Conservation (phyloP, 2,888 invertebrate genomes). For the Athrips mouffetella region DNA sequence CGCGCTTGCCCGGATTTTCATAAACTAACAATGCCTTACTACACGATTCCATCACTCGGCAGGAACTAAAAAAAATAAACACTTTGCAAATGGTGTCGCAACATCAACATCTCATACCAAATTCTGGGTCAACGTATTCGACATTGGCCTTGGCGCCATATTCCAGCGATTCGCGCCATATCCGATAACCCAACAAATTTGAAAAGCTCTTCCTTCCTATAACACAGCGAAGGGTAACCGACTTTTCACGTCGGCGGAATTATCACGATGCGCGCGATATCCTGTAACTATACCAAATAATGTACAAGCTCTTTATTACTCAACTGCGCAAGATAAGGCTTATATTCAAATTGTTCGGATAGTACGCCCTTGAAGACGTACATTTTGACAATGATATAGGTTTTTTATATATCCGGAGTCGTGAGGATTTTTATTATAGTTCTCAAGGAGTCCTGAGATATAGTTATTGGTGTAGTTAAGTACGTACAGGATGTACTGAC, state of each 20-base stretch:
- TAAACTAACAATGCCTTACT: background rate
- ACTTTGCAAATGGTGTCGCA: constrained; percentile 6
- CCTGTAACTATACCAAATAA: background rate
- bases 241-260: constrained; percentile 2
- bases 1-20: no score
- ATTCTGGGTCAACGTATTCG: constrained; percentile 19
- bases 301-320: background rate
- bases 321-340: background rate
- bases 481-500: constrained; percentile 8
- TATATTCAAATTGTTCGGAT: constrained; percentile 7
- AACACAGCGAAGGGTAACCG: constrained; percentile 24
- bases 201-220: constrained; percentile 17
- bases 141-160: constrained; percentile 38
- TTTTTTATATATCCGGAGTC: constrained; percentile 22
- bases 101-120: background rate
- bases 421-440: constrained; percentile 19
- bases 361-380: constrained; percentile 23
- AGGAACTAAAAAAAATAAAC: background rate
- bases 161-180: constrained; percentile 33
- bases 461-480: constrained; percentile 5
- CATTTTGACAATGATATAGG: constrained; percentile 24
- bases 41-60: background rate
- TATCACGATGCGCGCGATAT: background rate
- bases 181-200: constrained; percentile 28
- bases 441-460: constrained; percentile 14